phyloP scores from a whole-genome alignment of 2,888 invertebrate species.

The Diaperis boleti region DNA sequence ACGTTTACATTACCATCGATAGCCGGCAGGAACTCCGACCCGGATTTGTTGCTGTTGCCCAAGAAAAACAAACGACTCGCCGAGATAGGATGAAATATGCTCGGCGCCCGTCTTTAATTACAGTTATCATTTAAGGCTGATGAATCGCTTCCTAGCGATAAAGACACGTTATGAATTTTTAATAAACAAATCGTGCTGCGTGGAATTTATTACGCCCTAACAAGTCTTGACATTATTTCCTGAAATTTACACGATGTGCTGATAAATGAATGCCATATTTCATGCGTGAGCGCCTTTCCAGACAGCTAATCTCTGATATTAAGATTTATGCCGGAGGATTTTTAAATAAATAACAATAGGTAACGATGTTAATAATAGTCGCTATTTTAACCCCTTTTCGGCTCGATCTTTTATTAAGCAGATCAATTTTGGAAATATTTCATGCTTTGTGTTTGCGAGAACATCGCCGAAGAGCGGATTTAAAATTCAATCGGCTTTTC shows the following conservation, averaged over 20 bases:
- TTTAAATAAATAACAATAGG: conserved; percentile 39
- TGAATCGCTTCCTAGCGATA: conserved; percentile 36
- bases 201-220: conserved; percentile 41
- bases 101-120: conserved; percentile 13
- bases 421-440: too few species aligned
- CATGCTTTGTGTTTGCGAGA: conserved; percentile 1
- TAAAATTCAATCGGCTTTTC: conserved; percentile 21
- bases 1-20: conserved; percentile 23
- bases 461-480: conserved; percentile 1
- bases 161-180: conserved; percentile 40
- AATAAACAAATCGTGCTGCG: conserved; percentile 39
- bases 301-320: conserved; percentile 51
- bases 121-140: conserved; percentile 19
- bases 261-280: conserved; percentile 57
- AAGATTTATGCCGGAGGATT: conserved; percentile 47
- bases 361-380: conserved; percentile 37
- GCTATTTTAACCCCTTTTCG: conserved; percentile 8
- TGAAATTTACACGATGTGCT: conserved; percentile 49
- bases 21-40: background rate
- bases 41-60: conserved; percentile 1
- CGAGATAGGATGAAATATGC: conserved; percentile 6
- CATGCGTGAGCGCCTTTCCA: conserved; percentile 52
- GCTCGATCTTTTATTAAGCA: too few species aligned
- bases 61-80: conserved; percentile 7
- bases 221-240: conserved; percentile 47